Conservation (phyloP, 2,113 vertebrate genomes). For the Lasiurus borealis region DNA sequence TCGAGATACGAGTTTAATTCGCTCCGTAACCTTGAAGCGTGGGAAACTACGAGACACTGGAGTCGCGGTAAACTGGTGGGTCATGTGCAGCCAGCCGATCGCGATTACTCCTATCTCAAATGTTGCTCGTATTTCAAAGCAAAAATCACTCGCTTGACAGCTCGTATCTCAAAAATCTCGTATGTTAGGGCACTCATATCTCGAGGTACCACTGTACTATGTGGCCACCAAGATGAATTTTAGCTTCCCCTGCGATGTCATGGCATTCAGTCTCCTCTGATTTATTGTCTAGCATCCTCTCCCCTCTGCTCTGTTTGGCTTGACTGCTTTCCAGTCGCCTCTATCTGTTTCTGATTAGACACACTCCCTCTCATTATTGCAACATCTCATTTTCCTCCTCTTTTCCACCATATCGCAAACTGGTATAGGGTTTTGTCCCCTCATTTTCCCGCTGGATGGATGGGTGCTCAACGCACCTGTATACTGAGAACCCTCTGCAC, state of each 20-base stretch:
- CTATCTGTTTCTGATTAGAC: slow-evolving; percentile 49
- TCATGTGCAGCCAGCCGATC: no score
- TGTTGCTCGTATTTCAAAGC: no score
- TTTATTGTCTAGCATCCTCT: slow-evolving; percentile 15
- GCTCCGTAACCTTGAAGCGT: no score
- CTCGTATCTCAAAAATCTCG: no score
- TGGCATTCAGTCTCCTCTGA: not conserved
- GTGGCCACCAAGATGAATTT: not conserved
- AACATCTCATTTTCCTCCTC: slow-evolving; percentile 41
- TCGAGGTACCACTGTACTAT: not conserved
- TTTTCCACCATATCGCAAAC: not conserved
- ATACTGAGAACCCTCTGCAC: not conserved
- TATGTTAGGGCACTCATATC: no score
- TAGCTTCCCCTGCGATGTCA: not conserved
- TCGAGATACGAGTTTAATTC: no score
- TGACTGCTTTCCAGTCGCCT: slow-evolving; percentile 47
- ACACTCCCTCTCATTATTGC: not conserved
- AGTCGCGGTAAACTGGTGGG: no score
- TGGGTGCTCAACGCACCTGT: not conserved
- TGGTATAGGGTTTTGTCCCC: not conserved
- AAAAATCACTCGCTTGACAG: no score
- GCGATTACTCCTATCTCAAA: no score
- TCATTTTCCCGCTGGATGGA: not conserved
- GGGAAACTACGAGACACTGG: no score
- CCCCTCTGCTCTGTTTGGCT: not conserved